Evolutionary conservation across 2,888 invertebrate species (phyloP), one percentile per base, ranked within the genome.

Genomic region (Spodoptera littoralis): DNA sequence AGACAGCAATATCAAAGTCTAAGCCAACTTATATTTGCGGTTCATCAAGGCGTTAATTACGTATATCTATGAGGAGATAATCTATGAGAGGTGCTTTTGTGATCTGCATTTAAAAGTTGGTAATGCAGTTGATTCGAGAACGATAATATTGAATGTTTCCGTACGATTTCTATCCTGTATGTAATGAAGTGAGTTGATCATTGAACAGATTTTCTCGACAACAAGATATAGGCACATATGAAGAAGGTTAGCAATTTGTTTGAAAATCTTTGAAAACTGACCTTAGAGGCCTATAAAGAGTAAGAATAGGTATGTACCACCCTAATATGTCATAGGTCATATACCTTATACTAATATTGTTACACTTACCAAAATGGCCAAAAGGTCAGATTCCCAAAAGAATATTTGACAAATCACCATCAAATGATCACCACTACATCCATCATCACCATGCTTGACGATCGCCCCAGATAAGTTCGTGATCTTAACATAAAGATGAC

Each of bases 101-200:
- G 1, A 48, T 41, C 42, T 57, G 58, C 6, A 62, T 6, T 27
- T 11, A 47, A 24, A 61, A 57, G 47, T 65, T 66, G 61, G 56
- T 63, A 59, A 51, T 56, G 55, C 51, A 48, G 43, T 68, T 60
- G 59, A 73, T 67, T 69, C 47, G 65, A 75, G 65, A 66, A 72
- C 69, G 64, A 60, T 72, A 62, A 53, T 67, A 65, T 64, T 74
- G 65, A 70, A 71, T 73, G 76, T 79, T 79, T 83, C 82, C 81
- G 74, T 60, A 54, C 78, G 78, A 61, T 83, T 83, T 83, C 82
- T 80, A 80, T 82, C 81, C 81, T 81, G 79, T 76, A 50, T 60
- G 53, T 74, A 59, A 76, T 63, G 63, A 60, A 44, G 41, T 60
- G 47, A 48, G 22, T 22, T 59, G 56, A 60, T 69, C 60, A 65